Evolutionary conservation across 1,140 invertebrate species (phyloP), one percentile per base, ranked within the genome.

Genomic region (Atta cephalotes): DNA sequence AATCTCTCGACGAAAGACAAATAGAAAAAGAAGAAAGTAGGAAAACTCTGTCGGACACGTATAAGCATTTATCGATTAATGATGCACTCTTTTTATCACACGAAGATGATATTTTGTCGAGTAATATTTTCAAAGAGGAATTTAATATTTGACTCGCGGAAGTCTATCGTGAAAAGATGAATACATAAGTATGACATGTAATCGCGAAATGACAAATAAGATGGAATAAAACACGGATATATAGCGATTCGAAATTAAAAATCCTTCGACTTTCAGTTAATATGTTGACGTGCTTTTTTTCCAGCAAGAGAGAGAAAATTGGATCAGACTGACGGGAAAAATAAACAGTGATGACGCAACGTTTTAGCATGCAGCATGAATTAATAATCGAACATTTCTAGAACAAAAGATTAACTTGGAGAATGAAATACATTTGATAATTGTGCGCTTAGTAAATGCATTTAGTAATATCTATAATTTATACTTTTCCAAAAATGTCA

Each of bases 201-300:
- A 58, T 68, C 49, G 56, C 70, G 39, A 49, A 14, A 51, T 84
- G 70, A 84, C 56, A 84, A 84, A 84, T 76, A 70, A 62, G 70
- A 62, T 14, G 39, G 80, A 51, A 74, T 84, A 74, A 76, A 76
- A 60, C 39, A 84, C 80, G 62, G 80, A 58, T 60, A 10, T 45
- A 63, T 18, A 84, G 31, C 56, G 80, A 84, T 84, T 84, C 31
- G 56, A 84, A 71, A 84, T 84, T 84, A 84, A 84, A 82, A 84
- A 74, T 84, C 80, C 56, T 16, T 58, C 35, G 12, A 39, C 68
- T 62, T 49, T 7, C 71, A 56, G 39, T 84, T 76, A 76, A 84
- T 58, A 25, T 18, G 58, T 21, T 25, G 25, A 31, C n/a, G 56
- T 4, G 14, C 14, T 35, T 82, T 81, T 39, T 39, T 18, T 21